Percentiles rank a stretch among this genome's conserved stretches.
Conservation (phyloP, 1,140 invertebrate species). For the Gonatopus flavifemur region DNA sequence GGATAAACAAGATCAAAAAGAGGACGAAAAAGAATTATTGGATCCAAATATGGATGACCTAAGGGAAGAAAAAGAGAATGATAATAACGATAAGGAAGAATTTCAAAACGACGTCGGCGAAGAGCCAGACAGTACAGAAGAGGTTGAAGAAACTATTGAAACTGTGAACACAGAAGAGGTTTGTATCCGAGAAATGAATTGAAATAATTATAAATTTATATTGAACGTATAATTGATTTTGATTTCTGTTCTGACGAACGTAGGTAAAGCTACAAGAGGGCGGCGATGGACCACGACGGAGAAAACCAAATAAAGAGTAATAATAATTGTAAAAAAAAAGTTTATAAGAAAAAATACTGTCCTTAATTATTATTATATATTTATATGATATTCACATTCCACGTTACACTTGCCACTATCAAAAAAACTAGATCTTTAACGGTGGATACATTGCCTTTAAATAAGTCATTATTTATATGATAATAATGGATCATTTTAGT, state of each 20-base stretch:
- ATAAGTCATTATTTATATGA: no score
- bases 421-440: no score
- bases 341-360: constrained; percentile 15
- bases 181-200: constrained; percentile 8
- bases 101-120: constrained; percentile 43
- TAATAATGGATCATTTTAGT: no score
- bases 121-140: constrained; percentile 42
- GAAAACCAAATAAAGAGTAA: constrained; percentile 55
- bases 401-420: constrained; percentile 33
- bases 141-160: constrained; percentile 51
- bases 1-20: constrained; percentile 61
- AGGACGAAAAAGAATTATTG: constrained; percentile 38
- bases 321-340: constrained; percentile 13
- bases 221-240: background rate
- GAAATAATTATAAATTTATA: background rate
- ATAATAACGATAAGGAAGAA: constrained; percentile 55
- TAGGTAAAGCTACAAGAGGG: constrained; percentile 7
- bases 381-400: constrained; percentile 41
- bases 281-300: constrained; percentile 51
- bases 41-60: constrained; percentile 11
- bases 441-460: no score
- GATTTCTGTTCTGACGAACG: constrained; percentile 8
- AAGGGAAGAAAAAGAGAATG: constrained; percentile 51
- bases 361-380: constrained; percentile 23
- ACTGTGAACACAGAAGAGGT: constrained; percentile 49